phyloP scores from a whole-genome alignment of 1,140 invertebrate genomes.

The Drepana arcuata region DNA sequence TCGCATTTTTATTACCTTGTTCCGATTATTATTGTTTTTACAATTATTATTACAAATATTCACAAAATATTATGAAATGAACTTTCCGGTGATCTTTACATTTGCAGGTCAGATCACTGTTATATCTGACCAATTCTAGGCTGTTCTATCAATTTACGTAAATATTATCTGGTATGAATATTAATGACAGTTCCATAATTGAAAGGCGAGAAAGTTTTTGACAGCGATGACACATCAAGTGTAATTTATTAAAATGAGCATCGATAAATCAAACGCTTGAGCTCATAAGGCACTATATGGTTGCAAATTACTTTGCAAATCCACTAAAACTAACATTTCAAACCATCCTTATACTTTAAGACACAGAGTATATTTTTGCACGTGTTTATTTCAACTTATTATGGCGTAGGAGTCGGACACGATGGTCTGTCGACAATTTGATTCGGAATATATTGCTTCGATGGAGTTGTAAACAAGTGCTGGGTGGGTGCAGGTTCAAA shows the following conservation, averaged over 20 bases:
- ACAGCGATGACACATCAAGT: not conserved
- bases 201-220: not conserved
- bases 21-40: not conserved
- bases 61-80: not conserved
- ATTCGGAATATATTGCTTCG: slow-evolving; percentile 51
- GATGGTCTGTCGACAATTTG: slow-evolving; percentile 59
- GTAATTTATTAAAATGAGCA: slow-evolving; percentile 16
- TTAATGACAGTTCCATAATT: not conserved
- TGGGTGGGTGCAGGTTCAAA: slow-evolving; percentile 47
- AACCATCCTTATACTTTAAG: slow-evolving; percentile 4
- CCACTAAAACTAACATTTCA: slow-evolving; percentile 6
- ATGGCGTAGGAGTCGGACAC: slow-evolving; percentile 47
- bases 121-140: too few relatives aligned
- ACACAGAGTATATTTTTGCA: slow-evolving; percentile 20
- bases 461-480: slow-evolving; percentile 51
- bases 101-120: too few relatives aligned
- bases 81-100: not conserved
- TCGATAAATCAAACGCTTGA: slow-evolving; percentile 20
- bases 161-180: not conserved
- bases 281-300: slow-evolving; percentile 40
- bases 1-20: not conserved
- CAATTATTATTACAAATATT: not conserved
- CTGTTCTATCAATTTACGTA: too few relatives aligned
- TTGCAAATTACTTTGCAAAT: slow-evolving; percentile 42
- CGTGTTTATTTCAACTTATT: slow-evolving; percentile 8